Base-by-base conservation (phyloP, 2,797 vertebrate species). In the Anableps anableps region DNA sequence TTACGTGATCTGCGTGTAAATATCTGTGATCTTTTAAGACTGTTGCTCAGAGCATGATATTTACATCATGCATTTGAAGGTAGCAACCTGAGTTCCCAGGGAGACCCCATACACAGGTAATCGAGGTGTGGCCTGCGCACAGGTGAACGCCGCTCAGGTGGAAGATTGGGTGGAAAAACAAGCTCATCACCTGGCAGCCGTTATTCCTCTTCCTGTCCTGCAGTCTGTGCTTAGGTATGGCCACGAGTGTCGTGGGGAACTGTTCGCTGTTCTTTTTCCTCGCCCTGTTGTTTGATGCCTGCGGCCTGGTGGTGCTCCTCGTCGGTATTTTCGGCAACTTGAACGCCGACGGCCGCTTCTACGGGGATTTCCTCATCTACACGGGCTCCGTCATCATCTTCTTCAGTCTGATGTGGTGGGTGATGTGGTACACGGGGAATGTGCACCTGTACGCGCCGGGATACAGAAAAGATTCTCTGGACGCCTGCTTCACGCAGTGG, bases 331-430 rank as follows among this genome's bases (percentile, higher is more conserved):
- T 97, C 80, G 96, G 92, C 5, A 85, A 96, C 53, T 85, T 96
- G 75, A 83, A 82, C 1, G 0, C 90, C 66, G 31, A 92, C 41
- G 96, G 95, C 1, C 92, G 85, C 21, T 96, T 95, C 75, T 96
- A 96, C 14, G 96, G 96, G 6, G 96, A 97, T 77, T 96, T 97
- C 74, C 89, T 97, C n/a, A 94, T 97, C 86, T 97, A 95, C 89
- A 95, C 94, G 16, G 96, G 96, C 6, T 90, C 96, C 0, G 31
- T 97, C 64, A 71, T 96, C 1, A 89, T 97, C n/a, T 96, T 95
- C 86, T 79, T 96, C 77, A 97, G 96, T 75, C 72, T 97, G 66
- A 60, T 95, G 19, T 96, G 94, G 95, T 97, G 96, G 96, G 53
- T 96, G 0, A 34, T 95, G 79, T 97, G 96, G 96, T 97, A 96